Percentiles rank a stretch among this genome's conserved stretches.
Conservation (phyloP, 2,113 vertebrate genomes). For the Ptilorrhoa leucosticta region DNA sequence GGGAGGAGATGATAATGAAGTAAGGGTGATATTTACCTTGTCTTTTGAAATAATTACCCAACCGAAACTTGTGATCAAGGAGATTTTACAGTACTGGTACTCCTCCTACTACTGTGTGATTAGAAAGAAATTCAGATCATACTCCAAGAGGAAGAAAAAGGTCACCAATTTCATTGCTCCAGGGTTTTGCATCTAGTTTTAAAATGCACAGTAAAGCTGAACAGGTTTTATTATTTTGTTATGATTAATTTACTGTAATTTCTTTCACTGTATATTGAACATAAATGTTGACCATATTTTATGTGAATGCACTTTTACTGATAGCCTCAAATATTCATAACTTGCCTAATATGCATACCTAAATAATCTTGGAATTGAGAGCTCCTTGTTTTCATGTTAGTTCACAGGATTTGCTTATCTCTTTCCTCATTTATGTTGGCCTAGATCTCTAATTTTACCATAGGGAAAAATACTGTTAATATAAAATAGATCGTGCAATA, state of each 20-base stretch:
- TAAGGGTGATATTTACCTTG: neutral
- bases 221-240: neutral
- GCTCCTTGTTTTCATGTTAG: neutral
- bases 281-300: neutral
- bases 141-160: neutral
- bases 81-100: neutral
- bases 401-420: neutral
- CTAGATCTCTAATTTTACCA: neutral
- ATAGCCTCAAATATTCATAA: neutral
- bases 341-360: neutral
- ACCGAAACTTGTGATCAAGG: neutral
- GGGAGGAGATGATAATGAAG: neutral
- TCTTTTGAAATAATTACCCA: neutral
- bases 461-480: neutral
- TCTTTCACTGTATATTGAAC: neutral
- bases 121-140: neutral
- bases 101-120: neutral
- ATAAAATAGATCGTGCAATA: neutral
- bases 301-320: neutral
- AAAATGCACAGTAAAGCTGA: neutral
- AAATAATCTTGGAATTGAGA: neutral
- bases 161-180: neutral
- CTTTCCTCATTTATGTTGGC: neutral
- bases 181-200: neutral
- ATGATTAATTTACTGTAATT: neutral